Conservation (phyloP, 2,888 invertebrate genomes). For the Eupithecia subfuscata region DNA sequence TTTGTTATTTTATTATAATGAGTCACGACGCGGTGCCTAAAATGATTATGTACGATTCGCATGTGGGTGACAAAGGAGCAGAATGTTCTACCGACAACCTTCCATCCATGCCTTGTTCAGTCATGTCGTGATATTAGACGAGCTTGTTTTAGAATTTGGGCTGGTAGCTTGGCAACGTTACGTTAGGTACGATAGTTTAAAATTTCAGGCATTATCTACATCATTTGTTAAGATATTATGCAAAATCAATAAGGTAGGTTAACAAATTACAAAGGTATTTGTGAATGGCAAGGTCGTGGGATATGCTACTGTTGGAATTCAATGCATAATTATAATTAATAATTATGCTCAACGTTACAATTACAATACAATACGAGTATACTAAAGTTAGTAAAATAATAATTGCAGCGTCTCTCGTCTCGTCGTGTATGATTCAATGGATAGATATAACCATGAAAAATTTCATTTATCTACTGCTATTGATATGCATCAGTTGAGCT, state of each 20-base stretch:
- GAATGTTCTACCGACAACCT: constrained; percentile 1
- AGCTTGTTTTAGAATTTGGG: not conserved
- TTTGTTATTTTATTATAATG: constrained; percentile 33
- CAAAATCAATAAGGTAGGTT: not conserved
- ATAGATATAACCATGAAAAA: too few species aligned
- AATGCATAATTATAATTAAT: not conserved
- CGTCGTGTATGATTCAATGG: too few species aligned
- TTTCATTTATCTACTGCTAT: too few species aligned
- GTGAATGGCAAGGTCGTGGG: constrained; percentile 20
- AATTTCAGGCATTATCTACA: not conserved
- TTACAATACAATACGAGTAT: not conserved
- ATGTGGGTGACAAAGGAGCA: constrained; percentile 23
- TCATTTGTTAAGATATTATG: not conserved
- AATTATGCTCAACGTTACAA: not conserved
- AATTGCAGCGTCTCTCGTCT: too few species aligned
- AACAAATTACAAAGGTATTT: constrained; percentile 15
- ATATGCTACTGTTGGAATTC: constrained; percentile 4
- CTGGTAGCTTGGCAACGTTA: too few species aligned
- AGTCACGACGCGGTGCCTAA: constrained; percentile 19
- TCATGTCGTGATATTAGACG: not conserved
- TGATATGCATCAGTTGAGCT: not conserved
- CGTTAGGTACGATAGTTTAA: not conserved
- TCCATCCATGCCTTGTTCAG: not conserved
- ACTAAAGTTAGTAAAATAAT: too few species aligned
- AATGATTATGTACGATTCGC: constrained; percentile 25